Percentiles rank a stretch among this genome's conserved stretches.
Evolutionary conservation across 2,888 invertebrate species (phyloP).

Genomic region (Chaetogeoica ovagalla): DNA sequence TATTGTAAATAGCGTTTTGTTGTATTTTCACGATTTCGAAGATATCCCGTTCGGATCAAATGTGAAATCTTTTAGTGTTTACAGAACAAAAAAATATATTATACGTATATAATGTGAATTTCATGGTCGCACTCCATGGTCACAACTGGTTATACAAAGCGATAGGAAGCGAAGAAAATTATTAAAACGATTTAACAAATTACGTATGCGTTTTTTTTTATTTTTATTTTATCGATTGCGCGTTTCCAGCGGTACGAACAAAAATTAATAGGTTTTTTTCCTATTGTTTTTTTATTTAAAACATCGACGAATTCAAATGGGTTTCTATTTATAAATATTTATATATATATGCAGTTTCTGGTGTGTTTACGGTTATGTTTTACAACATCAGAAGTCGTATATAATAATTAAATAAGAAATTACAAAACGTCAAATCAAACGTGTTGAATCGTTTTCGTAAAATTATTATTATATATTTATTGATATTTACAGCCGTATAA

Average conservation of each 20-base stretch:
- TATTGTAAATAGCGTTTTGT: background rate
- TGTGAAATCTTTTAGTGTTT: background rate
- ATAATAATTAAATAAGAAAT: background rate
- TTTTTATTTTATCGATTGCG: background rate
- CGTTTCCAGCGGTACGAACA: background rate
- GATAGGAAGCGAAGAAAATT: background rate
- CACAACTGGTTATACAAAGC: conserved; percentile 3
- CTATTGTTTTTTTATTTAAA: background rate
- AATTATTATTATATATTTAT: background rate
- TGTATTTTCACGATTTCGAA: background rate
- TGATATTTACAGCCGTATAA: background rate
- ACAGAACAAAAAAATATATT: background rate
- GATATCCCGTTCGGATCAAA: background rate
- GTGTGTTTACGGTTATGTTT: background rate
- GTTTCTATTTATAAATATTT: too few relatives aligned
- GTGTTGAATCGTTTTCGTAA: background rate
- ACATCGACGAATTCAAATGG: background rate
- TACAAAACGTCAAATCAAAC: background rate
- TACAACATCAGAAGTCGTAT: background rate
- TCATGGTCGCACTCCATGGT: conserved; percentile 21
- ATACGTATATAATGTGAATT: background rate
- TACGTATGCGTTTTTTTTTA: background rate
- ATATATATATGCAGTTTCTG: too few relatives aligned
- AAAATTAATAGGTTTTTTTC: background rate
- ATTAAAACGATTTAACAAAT: background rate